These are phyloP conservation scores for Coregonus suidteri DNA, from an alignment of 2,797 vertebrate genomes.

Conservation along the genomic window DNA sequence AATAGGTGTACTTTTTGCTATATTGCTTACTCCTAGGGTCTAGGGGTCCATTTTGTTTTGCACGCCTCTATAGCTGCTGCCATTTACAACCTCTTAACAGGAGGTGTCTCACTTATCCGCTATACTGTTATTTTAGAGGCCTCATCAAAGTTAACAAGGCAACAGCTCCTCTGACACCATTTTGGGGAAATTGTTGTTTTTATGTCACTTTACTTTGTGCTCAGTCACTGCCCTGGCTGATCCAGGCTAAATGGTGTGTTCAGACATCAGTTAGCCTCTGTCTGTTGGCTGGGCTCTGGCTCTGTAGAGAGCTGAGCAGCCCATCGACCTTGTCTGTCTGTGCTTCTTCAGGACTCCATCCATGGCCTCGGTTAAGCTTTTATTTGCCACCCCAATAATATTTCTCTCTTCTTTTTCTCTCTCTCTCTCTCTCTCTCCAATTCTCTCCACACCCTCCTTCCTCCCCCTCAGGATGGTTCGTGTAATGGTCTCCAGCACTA, in stretches of 20 bases:
- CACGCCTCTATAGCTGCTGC: neutral
- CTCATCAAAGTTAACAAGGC: neutral
- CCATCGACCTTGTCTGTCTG: too few relatives aligned
- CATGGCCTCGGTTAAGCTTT: too few relatives aligned
- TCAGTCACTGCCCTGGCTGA: neutral
- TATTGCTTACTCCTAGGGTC: neutral
- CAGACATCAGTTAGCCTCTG: neutral
- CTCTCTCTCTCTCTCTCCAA: too few relatives aligned
- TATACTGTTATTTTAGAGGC: neutral
- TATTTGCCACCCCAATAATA: too few relatives aligned
- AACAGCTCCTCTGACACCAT: too few relatives aligned
- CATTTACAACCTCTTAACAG: neutral
- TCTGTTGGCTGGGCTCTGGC: neutral
- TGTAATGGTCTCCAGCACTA: constrained; percentile 98
- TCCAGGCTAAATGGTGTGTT: neutral
- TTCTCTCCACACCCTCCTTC: neutral
- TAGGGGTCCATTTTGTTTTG: neutral
- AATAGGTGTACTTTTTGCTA: neutral
- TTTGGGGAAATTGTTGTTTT: neutral
- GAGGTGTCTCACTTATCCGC: neutral
- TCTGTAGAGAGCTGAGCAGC: too few relatives aligned
- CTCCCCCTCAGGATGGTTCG: constrained; percentile 85
- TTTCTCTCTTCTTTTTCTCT: too few relatives aligned
- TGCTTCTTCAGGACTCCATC: too few relatives aligned
- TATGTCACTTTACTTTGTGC: neutral